Base-by-base conservation (phyloP, 92 coral and sea anemone genomes). In the Bergia sp. region DNA sequence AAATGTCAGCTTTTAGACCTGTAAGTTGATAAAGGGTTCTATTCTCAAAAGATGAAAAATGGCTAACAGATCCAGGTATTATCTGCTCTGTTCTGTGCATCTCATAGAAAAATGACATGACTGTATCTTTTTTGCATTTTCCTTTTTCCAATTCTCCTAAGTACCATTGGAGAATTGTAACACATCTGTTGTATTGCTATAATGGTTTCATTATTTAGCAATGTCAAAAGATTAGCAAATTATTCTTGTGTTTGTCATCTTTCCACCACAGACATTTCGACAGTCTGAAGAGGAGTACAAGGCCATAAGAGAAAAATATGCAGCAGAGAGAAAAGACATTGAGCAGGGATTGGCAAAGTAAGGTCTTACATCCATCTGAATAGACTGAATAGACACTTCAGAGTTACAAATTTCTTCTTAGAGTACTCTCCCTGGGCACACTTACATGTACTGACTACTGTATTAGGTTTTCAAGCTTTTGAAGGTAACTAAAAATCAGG, bases 291-390 rank as follows among this genome's bases (percentile, higher is more conserved):
- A 97, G 58, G 99, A 97, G 75, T 96, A 96, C 81, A 92, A 94
- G 81, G 92, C 94, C 13, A 95, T 96, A 13, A 88, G 99, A 85
- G 99, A 96, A 88, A 93, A 95, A 87, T 95, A 96, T 91, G 99
- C 99, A 10, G 92, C 93, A 37, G 95, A 93, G 90, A 92, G 99
- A 53, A 92, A 96, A 89, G 98, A 97, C 75, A 93, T 95, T 16
- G 99, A 97, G 79, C 91, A 92, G 90, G 98, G 97, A 12, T 91
- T 97, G 78, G 96, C 98, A 43, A 95, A 92, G 99, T 97, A 86
- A 89, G 96, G 66, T 12, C 10, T 21, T 47, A 0, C 55, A 18
- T 85, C 6, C 16, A 64, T 20, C 20, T 18, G 73, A 37, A 45
- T 7, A 75, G 57, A 23, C 20, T 18, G 73, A 37, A 45, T 7